Conservation (phyloP, 2,888 invertebrate genomes). For the Pterostichus madidus region DNA sequence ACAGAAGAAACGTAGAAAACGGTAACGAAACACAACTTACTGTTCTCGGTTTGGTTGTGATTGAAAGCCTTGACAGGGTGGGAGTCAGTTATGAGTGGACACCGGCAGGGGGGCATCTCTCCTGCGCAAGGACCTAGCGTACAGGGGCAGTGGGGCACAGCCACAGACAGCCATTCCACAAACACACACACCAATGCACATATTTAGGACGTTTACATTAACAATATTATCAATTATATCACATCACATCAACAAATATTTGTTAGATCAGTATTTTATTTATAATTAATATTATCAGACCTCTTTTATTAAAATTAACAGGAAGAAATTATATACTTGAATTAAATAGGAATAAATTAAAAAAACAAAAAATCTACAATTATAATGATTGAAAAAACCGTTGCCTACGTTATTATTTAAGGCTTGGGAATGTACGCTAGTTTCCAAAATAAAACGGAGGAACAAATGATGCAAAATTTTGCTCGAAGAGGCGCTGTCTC, state of each 20-base stretch:
- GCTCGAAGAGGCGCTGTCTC: too few species aligned
- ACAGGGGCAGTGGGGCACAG: slow-evolving; percentile 64
- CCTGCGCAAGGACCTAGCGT: slow-evolving; percentile 66
- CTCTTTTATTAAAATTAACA: neutral
- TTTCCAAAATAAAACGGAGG: too few species aligned
- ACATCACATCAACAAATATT: neutral
- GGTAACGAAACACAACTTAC: slow-evolving; percentile 59
- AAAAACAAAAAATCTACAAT: too few species aligned
- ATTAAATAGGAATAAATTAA: too few species aligned
- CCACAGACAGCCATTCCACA: slow-evolving; percentile 67
- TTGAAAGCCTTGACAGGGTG: slow-evolving; percentile 65
- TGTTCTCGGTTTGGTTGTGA: slow-evolving; percentile 57
- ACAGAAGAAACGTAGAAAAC: neutral
- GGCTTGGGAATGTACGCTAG: too few species aligned
- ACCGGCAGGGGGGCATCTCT: slow-evolving; percentile 65
- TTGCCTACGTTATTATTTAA: too few species aligned
- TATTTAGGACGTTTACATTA: slow-evolving; percentile 52
- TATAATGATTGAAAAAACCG: too few species aligned
- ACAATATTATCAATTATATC: neutral
- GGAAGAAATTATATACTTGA: too few species aligned
- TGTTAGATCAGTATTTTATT: slow-evolving; percentile 15
- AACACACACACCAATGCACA: slow-evolving; percentile 70
- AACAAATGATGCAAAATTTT: too few species aligned
- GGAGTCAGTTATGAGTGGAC: slow-evolving; percentile 66
- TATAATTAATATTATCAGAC: neutral